These are phyloP conservation scores for Cyclura pinguis DNA, from an alignment of 2,797 vertebrate species.

Conservation along the genomic window DNA sequence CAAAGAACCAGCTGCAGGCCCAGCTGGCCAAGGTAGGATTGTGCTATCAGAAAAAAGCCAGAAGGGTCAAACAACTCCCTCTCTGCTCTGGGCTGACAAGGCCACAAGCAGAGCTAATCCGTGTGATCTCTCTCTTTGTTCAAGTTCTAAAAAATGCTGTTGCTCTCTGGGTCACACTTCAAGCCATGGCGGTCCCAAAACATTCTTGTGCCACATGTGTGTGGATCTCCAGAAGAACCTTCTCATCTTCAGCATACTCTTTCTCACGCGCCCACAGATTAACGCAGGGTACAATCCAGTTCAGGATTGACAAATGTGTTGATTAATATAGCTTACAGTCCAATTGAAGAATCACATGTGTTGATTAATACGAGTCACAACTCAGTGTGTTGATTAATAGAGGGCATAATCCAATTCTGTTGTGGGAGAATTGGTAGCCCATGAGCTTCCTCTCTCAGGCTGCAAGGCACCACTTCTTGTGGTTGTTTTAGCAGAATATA, in stretches of 20 bases:
- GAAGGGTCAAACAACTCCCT: neutral
- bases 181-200: neutral
- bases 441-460: neutral
- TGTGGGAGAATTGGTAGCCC: neutral
- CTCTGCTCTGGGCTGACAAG: neutral
- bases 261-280: neutral
- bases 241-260: too few species aligned
- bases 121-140: too few species aligned
- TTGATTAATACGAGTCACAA: too few species aligned
- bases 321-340: too few species aligned
- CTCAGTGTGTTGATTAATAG: too few species aligned
- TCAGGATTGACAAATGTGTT: neutral
- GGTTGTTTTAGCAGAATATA: too few species aligned
- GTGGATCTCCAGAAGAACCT: too few species aligned
- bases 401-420: neutral
- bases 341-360: too few species aligned
- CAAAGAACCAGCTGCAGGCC: constrained; percentile 76
- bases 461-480: too few species aligned
- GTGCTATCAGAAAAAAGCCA: neutral
- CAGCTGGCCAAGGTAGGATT: constrained; percentile 76
- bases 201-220: neutral
- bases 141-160: neutral
- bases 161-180: neutral
- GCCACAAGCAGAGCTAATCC: too few species aligned
- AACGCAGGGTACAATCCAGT: neutral